These are phyloP conservation scores for Cataglyphis cursor DNA, from an alignment of 2,888 invertebrate genomes.

Conservation along the genomic window DNA sequence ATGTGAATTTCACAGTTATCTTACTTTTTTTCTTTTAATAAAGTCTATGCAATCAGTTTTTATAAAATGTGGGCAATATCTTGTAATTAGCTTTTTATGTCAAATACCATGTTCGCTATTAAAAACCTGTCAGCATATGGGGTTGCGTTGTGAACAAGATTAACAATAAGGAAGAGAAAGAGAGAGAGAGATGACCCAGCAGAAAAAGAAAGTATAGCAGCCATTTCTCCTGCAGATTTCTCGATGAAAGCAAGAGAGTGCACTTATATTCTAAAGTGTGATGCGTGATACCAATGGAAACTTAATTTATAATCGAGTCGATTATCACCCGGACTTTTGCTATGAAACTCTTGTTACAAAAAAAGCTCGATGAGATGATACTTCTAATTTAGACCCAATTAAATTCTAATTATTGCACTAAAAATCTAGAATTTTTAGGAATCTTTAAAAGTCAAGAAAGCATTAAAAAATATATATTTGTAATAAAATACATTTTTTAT, in stretches of 20 bases:
- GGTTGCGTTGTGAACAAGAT: constrained; percentile 27
- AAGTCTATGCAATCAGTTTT: background rate
- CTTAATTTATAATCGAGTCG: constrained; percentile 68
- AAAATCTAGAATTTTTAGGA: background rate
- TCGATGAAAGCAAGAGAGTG: constrained; percentile 68
- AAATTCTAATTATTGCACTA: constrained; percentile 1
- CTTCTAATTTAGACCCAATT: background rate
- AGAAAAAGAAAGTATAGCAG: constrained; percentile 59
- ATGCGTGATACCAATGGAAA: constrained; percentile 60
- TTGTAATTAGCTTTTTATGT: constrained; percentile 36
- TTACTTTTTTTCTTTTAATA: background rate
- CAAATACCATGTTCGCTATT: constrained; percentile 32
- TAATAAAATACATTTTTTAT: background rate
- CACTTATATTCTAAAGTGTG: constrained; percentile 48
- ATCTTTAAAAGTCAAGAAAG: background rate
- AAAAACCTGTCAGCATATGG: constrained; percentile 36
- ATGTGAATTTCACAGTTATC: background rate
- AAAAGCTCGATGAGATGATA: constrained; percentile 15
- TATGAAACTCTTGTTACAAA: constrained; percentile 62
- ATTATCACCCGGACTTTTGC: constrained; percentile 50
- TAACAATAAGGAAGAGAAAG: constrained; percentile 34
- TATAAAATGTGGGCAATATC: constrained; percentile 25
- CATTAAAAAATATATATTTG: background rate
- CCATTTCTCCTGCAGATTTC: constrained; percentile 62
- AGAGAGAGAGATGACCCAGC: constrained; percentile 33